phyloP scores from a whole-genome alignment of 2,888 invertebrate species.

The Sinopyrophorus schimmeli region DNA sequence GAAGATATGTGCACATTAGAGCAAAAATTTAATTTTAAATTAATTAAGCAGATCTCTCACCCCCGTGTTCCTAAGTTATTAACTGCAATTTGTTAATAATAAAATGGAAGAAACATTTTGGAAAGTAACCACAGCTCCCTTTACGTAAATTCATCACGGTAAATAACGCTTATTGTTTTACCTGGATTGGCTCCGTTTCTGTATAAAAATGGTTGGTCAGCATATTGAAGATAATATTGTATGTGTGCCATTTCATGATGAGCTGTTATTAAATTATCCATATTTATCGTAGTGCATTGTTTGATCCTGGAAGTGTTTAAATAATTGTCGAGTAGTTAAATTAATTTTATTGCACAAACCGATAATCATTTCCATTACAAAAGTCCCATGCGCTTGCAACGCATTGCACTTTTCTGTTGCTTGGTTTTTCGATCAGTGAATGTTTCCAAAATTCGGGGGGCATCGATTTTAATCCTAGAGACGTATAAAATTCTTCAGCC shows the following conservation, averaged over 20 bases:
- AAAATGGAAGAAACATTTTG: no score
- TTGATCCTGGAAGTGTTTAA: constrained; percentile 65
- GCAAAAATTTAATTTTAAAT: no score
- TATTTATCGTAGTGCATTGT: constrained; percentile 78
- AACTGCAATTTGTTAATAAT: no score
- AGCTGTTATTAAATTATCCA: constrained; percentile 75
- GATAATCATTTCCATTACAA: constrained; percentile 79
- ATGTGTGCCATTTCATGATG: constrained; percentile 86
- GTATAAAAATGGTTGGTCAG: constrained; percentile 74
- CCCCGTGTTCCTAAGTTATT: no score
- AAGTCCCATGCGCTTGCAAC: constrained; percentile 86
- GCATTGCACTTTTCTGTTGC: constrained; percentile 71
- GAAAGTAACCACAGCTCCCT: no score
- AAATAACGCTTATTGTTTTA: no score
- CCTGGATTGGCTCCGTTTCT: constrained; percentile 83
- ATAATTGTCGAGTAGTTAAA: constrained; percentile 2
- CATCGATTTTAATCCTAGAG: constrained; percentile 77
- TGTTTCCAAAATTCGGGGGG: constrained; percentile 84
- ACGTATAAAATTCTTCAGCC: constrained; percentile 82
- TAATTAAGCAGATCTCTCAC: no score
- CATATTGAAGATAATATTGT: constrained; percentile 79
- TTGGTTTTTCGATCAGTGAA: constrained; percentile 77
- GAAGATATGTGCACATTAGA: no score
- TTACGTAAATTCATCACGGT: no score
- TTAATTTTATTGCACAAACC: constrained; percentile 57